Conservation (phyloP, 2,113 vertebrate genomes). For the Arizona elegans region DNA sequence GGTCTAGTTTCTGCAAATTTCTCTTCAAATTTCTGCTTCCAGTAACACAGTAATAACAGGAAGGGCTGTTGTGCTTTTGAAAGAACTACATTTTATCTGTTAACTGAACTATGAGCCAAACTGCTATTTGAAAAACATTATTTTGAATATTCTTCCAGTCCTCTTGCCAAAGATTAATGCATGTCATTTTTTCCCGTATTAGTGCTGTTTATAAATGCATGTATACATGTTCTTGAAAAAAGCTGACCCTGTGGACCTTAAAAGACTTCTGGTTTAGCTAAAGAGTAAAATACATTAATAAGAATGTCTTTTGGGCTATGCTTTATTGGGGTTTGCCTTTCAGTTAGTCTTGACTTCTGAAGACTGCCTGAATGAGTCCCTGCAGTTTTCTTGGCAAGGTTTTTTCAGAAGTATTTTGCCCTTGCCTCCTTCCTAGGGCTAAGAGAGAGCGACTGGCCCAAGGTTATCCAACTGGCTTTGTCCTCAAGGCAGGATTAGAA, state of each 20-base stretch:
- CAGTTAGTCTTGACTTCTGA: not conserved
- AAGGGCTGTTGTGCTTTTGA: not conserved
- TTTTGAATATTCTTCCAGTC: not conserved
- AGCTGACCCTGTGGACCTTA: conserved; percentile 39
- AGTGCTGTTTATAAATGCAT: not conserved
- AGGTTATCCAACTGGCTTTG: not conserved
- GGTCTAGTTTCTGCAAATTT: not conserved
- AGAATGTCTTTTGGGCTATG: conserved; percentile 57
- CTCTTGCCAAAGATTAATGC: conserved; percentile 4
- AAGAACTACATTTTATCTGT: not conserved
- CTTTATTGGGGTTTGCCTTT: not conserved
- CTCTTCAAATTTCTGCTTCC: not conserved
- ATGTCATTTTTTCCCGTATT: not conserved
- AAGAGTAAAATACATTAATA: conserved; percentile 55
- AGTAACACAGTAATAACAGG: not conserved
- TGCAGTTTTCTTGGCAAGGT: not conserved
- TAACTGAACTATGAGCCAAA: conserved; percentile 3
- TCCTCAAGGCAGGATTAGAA: not conserved
- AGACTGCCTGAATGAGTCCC: not conserved
- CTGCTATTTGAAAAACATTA: not conserved
- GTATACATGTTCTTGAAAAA: conserved; percentile 13
- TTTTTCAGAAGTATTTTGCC: not conserved
- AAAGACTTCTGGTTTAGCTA: conserved; percentile 44
- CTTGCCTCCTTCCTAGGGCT: not conserved
- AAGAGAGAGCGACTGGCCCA: not conserved